Evolutionary conservation across 1,140 invertebrate genomes (phyloP).

Genomic region (Neelides sp.): DNA sequence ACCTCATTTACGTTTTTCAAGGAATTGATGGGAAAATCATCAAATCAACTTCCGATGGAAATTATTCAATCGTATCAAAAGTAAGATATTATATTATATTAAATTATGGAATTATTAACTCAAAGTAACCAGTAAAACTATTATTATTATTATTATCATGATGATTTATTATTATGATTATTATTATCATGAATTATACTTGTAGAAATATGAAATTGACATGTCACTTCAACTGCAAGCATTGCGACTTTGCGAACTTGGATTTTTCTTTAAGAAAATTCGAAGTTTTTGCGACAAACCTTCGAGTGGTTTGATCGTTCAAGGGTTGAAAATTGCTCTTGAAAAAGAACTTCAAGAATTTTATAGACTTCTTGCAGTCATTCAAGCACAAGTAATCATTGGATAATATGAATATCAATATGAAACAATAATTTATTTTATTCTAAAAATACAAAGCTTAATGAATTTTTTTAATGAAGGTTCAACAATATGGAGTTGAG

Average conservation of each 20-base stretch:
- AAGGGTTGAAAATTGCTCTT: conserved; percentile 74
- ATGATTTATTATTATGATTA: conserved; percentile 1
- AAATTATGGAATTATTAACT: not conserved
- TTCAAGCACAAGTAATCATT: conserved; percentile 60
- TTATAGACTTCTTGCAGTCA: conserved; percentile 70
- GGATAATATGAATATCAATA: not conserved
- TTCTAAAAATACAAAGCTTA: not conserved
- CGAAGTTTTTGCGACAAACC: conserved; percentile 49
- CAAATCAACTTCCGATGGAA: conserved; percentile 48
- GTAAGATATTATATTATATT: conserved; percentile 31
- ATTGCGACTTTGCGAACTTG: conserved; percentile 64
- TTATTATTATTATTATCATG: conserved; percentile 1
- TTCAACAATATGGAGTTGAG: conserved; percentile 30
- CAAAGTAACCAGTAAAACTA: not conserved
- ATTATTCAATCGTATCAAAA: conserved; percentile 49
- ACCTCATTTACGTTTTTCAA: conserved; percentile 67
- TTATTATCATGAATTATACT: conserved; percentile 7
- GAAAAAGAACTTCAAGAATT: conserved; percentile 73
- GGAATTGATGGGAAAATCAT: conserved; percentile 65
- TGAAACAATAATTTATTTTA: not conserved
- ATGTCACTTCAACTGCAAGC: conserved; percentile 42
- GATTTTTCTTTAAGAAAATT: conserved; percentile 71
- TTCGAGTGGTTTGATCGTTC: conserved; percentile 57
- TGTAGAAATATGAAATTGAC: conserved; percentile 38
- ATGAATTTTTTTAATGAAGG: conserved; percentile 12